Conservation (phyloP, 2,113 vertebrate species). For the Colinus virginianus region DNA sequence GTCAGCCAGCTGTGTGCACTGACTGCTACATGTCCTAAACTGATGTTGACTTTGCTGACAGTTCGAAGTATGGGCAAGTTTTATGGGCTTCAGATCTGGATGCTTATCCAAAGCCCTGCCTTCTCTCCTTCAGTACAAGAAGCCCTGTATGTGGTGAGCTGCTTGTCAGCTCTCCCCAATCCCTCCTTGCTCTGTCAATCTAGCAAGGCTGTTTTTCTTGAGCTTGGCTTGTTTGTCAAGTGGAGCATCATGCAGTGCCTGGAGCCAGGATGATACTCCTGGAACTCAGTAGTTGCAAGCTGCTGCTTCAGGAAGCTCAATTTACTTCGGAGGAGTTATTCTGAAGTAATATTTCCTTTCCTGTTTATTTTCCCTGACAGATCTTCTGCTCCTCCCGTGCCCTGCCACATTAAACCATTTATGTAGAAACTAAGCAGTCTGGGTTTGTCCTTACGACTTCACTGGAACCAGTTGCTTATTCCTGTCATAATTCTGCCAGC, state of each 20-base stretch:
- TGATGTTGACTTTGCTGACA: neutral
- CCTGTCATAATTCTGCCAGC: neutral
- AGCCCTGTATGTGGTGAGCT: neutral
- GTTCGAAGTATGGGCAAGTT: neutral
- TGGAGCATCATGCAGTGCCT: slow-evolving; percentile 32
- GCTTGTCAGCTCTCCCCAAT: neutral
- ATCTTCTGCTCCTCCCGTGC: neutral
- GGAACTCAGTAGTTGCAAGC: neutral
- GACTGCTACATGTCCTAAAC: neutral
- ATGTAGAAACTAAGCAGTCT: slow-evolving; percentile 5
- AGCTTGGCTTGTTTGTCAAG: slow-evolving; percentile 37
- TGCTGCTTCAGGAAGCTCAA: neutral
- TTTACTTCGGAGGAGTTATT: slow-evolving; percentile 40
- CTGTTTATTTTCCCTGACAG: slow-evolving; percentile 50
- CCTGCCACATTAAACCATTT: slow-evolving; percentile 14
- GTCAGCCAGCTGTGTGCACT: neutral
- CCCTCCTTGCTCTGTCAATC: neutral
- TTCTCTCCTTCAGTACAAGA: neutral
- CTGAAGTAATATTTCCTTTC: slow-evolving; percentile 24
- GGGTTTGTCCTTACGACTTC: slow-evolving; percentile 19
- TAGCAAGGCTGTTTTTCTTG: slow-evolving; percentile 1
- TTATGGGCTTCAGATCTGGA: neutral
- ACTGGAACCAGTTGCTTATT: slow-evolving; percentile 35
- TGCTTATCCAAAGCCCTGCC: neutral
- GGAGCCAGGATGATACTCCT: slow-evolving; percentile 29